Base-by-base conservation (phyloP, 2,888 invertebrate species). In the Carterocephalus palaemon region DNA sequence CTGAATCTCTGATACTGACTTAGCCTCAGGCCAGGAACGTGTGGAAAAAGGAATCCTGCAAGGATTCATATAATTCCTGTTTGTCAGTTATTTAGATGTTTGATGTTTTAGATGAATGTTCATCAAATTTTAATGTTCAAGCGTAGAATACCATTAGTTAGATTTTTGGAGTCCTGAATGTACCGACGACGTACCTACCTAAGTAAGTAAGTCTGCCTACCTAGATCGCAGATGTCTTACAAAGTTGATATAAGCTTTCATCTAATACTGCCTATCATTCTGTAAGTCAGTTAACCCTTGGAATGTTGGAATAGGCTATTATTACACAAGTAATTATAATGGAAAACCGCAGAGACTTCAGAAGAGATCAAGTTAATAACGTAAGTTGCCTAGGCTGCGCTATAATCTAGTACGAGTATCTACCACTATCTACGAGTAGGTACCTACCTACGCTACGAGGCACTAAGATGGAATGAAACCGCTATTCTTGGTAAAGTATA, bases 11-110 rank as follows among this genome's bases (percentile, higher is more conserved):
- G 28, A 34, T 41, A 34, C 16, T 55, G 60, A 57, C 59, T 58
- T 56, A 48, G 79, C 82, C 76, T 52, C 62, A 34, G 72, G 81
- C 47, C 52, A 52, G 57, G 70, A 70, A 74, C 62, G 59, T 46
- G 29, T 43, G 19, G 31, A 45, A 17, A 29, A 29, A n/a, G 43
- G 29, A 36, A 42, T 34, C n/a, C 9, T 28, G 26, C 8, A 32
- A n/a, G 5, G 24, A 32, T 24, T 32, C 17, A 15, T 23, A 16
- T 19, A 13, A 38, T 8, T 7, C 8, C 12, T n/a, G 10, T 19
- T n/a, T n/a, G n/a, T n/a, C n/a, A n/a, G n/a, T n/a, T n/a, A n/a
- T n/a, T n/a, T n/a, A n/a, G n/a, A n/a, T n/a, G n/a, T n/a, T n/a
- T n/a, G n/a, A n/a, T n/a, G n/a, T n/a, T n/a, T n/a, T n/a, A n/a